Conservation (phyloP, 2,888 invertebrate species). For the Oscheius sp. region DNA sequence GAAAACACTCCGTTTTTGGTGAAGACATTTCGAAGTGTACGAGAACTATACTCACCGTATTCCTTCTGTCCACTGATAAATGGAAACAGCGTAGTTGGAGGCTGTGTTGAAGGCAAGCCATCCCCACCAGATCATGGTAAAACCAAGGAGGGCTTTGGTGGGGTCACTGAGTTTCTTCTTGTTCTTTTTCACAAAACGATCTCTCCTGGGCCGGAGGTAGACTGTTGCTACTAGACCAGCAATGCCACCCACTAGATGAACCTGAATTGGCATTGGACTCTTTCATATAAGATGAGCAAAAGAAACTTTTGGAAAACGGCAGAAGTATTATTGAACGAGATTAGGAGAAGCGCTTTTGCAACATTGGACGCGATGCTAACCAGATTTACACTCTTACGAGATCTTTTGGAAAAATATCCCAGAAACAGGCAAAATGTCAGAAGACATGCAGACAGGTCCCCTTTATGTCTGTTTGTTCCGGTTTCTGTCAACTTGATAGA, state of each 20-base stretch:
- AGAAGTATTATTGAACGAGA: too few relatives aligned
- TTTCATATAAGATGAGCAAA: background rate
- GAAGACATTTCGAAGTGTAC: too few relatives aligned
- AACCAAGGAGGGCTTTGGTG: conserved; percentile 65
- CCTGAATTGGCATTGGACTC: conserved; percentile 24
- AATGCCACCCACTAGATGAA: conserved; percentile 67
- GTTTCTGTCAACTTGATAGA: too few relatives aligned
- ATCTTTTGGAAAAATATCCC: background rate
- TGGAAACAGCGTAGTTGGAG: conserved; percentile 66
- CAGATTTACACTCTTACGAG: background rate
- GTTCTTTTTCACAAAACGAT: conserved; percentile 61
- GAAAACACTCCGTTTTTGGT: conserved; percentile 10
- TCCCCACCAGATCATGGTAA: conserved; percentile 71
- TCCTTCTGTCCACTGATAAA: conserved; percentile 66
- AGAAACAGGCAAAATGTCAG: too few relatives aligned
- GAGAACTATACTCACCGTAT: conserved; percentile 44
- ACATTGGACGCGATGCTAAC: too few relatives aligned
- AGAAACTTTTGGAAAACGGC: too few relatives aligned
- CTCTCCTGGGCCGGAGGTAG: conserved; percentile 61
- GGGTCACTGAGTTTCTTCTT: conserved; percentile 65
- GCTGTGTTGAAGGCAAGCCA: conserved; percentile 69
- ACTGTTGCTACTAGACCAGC: conserved; percentile 67
- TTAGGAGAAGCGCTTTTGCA: too few relatives aligned
- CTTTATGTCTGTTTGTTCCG: too few relatives aligned
- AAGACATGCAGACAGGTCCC: too few relatives aligned